These are phyloP conservation scores for Thalassoma bifasciatum DNA, from an alignment of 2,113 vertebrate genomes.

Conservation along the genomic window DNA sequence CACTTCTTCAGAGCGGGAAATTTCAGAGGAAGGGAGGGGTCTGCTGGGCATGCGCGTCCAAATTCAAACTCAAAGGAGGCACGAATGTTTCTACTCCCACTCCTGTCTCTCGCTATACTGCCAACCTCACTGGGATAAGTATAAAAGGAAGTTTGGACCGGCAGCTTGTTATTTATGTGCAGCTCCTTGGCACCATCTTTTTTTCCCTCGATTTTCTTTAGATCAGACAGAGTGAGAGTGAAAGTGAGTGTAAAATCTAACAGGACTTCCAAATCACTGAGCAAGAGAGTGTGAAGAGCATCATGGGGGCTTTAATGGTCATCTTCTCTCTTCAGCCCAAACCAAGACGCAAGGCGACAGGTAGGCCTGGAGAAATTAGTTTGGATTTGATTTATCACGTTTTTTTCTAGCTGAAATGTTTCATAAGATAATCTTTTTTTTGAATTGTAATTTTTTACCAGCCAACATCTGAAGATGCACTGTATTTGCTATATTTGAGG, in stretches of 20 bases:
- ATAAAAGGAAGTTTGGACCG: slow-evolving; percentile 59
- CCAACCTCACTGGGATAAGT: slow-evolving; percentile 51
- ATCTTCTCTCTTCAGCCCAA: slow-evolving; percentile 82
- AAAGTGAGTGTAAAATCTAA: slow-evolving; percentile 57
- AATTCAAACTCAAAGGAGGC: slow-evolving; percentile 62
- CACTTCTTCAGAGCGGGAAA: slow-evolving; percentile 40
- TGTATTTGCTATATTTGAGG: not conserved
- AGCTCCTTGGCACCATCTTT: slow-evolving; percentile 18
- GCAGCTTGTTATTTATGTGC: slow-evolving; percentile 31
- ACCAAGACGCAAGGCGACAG: slow-evolving; percentile 71
- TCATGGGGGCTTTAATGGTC: slow-evolving; percentile 70
- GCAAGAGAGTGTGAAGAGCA: slow-evolving; percentile 63
- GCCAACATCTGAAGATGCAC: not conserved
- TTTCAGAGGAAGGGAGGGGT: slow-evolving; percentile 28
- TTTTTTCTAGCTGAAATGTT: not conserved
- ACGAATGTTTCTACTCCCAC: slow-evolving; percentile 46
- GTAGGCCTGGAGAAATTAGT: slow-evolving; percentile 51
- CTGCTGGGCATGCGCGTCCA: slow-evolving; percentile 40
- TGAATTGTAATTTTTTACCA: not conserved
- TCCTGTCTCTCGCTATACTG: slow-evolving; percentile 32
- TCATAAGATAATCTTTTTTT: too few species aligned
- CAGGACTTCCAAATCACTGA: slow-evolving; percentile 71
- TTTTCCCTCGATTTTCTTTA: slow-evolving; percentile 2
- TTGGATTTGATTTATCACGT: not conserved
- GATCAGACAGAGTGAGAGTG: slow-evolving; percentile 31